Evolutionary conservation across 2,113 vertebrate species (phyloP).

Genomic region (Peromyscus maniculatus): DNA sequence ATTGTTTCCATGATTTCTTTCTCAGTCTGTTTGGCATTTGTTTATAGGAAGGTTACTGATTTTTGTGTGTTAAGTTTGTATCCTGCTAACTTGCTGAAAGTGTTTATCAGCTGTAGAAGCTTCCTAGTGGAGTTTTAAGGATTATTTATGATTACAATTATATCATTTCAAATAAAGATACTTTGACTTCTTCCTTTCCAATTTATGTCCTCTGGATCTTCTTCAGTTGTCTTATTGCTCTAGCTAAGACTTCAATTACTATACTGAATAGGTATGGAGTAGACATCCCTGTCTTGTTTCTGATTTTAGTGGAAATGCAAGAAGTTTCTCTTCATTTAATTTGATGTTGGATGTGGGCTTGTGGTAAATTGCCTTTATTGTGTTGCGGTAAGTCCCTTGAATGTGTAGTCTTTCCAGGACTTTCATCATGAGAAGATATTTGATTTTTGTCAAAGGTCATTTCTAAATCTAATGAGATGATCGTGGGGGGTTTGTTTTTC

Average conservation of each 20-base stretch:
- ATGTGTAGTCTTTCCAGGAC: neutral
- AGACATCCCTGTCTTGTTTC: neutral
- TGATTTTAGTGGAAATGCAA: no score
- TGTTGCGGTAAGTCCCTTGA: no score
- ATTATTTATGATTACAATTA: neutral
- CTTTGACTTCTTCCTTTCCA: neutral
- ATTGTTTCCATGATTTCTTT: neutral
- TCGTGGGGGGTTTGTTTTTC: neutral
- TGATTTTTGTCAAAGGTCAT: neutral
- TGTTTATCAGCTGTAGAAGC: neutral
- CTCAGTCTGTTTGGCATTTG: neutral
- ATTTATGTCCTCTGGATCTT: neutral
- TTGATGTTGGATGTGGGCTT: no score
- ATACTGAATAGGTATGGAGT: neutral
- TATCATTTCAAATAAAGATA: neutral
- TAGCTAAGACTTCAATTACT: neutral
- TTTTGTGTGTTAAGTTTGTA: neutral
- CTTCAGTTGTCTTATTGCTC: neutral
- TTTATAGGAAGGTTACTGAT: neutral
- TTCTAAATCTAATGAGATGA: neutral
- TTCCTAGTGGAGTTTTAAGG: neutral
- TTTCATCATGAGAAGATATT: neutral
- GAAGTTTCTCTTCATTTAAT: no score
- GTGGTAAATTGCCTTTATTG: no score
- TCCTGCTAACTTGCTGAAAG: neutral